Base-by-base conservation (phyloP, 2,888 invertebrate genomes). In the Drosophila ustulata region DNA sequence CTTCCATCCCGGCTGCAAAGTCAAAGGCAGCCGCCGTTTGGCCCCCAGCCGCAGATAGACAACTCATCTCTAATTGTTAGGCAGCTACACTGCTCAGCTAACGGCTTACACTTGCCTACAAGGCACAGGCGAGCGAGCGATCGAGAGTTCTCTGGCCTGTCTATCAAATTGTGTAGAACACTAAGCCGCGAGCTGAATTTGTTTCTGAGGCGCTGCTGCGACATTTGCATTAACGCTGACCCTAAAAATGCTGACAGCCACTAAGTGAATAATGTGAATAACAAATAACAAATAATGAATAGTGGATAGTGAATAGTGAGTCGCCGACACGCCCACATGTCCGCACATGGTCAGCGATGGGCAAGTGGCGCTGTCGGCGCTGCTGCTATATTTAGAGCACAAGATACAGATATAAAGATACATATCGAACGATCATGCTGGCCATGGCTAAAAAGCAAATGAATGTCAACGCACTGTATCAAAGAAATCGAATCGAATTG, bases 391-490 rank as follows among this genome's bases (percentile, higher is more conserved):
- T 88, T 78, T 82, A 88, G 78, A 88, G 4, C 51, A 65, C 52
- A 56, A 72, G 25, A 64, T 58, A 73, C 53, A 70, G 56, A 62
- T 53, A 70, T 32, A 69, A 23, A 45, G 9, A 49, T 53, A 71
- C 57, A 78, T 61, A 80, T 69, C 71, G 69, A 75, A 68, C 51
- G 71, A 41, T 58, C 66, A 58, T 51, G 49, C 62, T 66, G 71
- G 61, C 78, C 87, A 74, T 71, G 87, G 84, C 55, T 71, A 80
- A 57, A 53, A 57, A 47, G 52, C 39, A 71, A 83, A 69, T 78
- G 71, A 88, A 80, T 88, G 88, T 85, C 83, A 83, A 85, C 71
- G 88, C 61, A 80, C 82, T 64, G 64, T 66, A 66, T 61, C 41
- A 75, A 64, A 57, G 25, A 59, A 50, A 58, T 6, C 13, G 39